Evolutionary conservation across 2,797 vertebrate species (phyloP), one percentile per base, ranked within the genome.

Genomic region (Microctenopoma stevenorrisi): DNA sequence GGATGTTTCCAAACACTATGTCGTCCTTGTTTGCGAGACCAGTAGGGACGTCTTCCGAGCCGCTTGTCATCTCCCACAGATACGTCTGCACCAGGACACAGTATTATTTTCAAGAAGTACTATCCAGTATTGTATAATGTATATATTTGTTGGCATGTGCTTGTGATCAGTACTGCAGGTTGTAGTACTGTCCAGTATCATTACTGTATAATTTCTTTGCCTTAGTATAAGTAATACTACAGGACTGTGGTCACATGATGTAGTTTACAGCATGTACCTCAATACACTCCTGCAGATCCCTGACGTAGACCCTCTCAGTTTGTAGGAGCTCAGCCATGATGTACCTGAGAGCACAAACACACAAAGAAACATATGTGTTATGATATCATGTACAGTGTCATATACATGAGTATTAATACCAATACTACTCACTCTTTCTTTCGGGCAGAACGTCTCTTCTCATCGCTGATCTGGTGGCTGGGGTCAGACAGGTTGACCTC

Each of bases 41-140:
- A 26, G 94, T 22, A 0, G 98, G 97, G 76, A 98, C 96, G 84
- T 98, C 98, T 74, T 98, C 97, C 1, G 97, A 95, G 40, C 97
- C 98, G 35, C 97, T 98, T 4, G 97, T 98, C 97, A 99, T 98
- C 93, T 98, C 97, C 98, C 98, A 99, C 74, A 97, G 93, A 92
- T 99, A 99, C 4, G 97, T 98, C 97, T 99, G 91, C 50, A 64
- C 0, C 30, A 40, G 38, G 18, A 16, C 0, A 35, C 54, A 59
- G 43, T 15, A 26, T 22, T 8, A 60, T 8, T 3, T 8, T 4
- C 30, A 57, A 13, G 1, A 35, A 37, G 28, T 46, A 42, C 25
- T 25, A 7, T 7, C 0, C 16, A 26, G 3, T 38, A n/a, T 11
- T 4, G 18, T 26, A 7, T 15, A 2, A n/a, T 37, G 22, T 18